Conservation (phyloP, 2,888 invertebrate genomes). For the Ophion ventricosus region DNA sequence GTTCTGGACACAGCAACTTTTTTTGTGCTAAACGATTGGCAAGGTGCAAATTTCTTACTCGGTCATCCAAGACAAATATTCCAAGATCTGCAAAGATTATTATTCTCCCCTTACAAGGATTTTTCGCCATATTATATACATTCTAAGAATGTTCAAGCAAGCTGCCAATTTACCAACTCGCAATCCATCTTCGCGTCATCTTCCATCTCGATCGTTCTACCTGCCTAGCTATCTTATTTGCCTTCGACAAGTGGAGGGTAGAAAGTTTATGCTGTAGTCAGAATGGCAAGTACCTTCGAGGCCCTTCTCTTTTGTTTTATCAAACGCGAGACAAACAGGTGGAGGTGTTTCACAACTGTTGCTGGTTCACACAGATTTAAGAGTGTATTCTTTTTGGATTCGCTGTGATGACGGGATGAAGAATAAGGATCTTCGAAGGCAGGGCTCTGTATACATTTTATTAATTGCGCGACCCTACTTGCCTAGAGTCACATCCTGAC, state of each 20-base stretch:
- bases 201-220: slow-evolving; percentile 41
- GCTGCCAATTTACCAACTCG: neutral
- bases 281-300: neutral
- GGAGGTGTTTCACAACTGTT: slow-evolving; percentile 1
- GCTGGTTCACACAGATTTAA: slow-evolving; percentile 12
- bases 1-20: too few species aligned
- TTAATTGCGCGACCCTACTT: slow-evolving; percentile 24
- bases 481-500: slow-evolving; percentile 39
- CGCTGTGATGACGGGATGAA: slow-evolving; percentile 49
- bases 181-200: slow-evolving; percentile 53
- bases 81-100: too few species aligned
- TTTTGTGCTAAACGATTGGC: too few species aligned
- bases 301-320: slow-evolving; percentile 37
- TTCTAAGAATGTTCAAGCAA: neutral
- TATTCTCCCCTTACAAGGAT: too few species aligned
- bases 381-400: slow-evolving; percentile 33
- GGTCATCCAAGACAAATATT: too few species aligned
- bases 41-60: too few species aligned
- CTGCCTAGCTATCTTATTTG: slow-evolving; percentile 52
- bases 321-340: slow-evolving; percentile 50
- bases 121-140: too few species aligned
- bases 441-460: slow-evolving; percentile 33
- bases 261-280: slow-evolving; percentile 14
- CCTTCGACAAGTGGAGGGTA: slow-evolving; percentile 40
- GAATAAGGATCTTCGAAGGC: slow-evolving; percentile 45